Base-by-base conservation (phyloP, 1,140 invertebrate genomes). In the Asobara japonica region DNA sequence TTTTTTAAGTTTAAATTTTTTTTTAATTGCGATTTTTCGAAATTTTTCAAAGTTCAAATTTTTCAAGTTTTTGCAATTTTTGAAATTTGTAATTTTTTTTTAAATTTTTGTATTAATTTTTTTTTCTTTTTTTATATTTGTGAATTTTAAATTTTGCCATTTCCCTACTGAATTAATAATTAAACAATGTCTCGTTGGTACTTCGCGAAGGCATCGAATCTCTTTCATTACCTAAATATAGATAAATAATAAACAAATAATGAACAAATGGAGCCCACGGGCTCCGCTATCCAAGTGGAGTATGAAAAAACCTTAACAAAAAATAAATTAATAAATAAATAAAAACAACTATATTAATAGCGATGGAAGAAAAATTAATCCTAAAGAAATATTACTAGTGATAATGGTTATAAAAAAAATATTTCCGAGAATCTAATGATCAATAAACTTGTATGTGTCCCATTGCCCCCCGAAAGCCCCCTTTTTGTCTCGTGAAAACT, bases 171-270 rank as follows among this genome's bases (percentile, higher is more conserved):
- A 16, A 45, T 45, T 56, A 56, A 56, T 56, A 10, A 56, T 20
- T 22, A 56, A 56, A 36, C 51, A 41, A 61, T 69, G 29, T 56
- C 27, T 56, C 25, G 30, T 69, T 69, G 51, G 33, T 25, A 48
- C 65, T 67, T 67, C 65, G 36, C 65, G 36, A 67, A 69, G 56
- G 56, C 68, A 69, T 62, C 68, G 68, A 69, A 69, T 61, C 68
- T 69, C 68, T n/a, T n/a, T 62, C 51, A 33, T 20, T n/a, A 7
- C 30, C 10, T 29, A 51, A 30, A 51, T 33, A 30, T 25, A 33
- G n/a, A 48, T 66, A 66, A 27, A 65, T 45, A 16, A 45, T n/a
- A n/a, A n/a, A n/a, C n/a, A n/a, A n/a, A n/a, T 45, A 45, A 45
- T 45, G 18, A 67, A 66, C 27, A 29, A 51, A 48, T 51, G 20